These are phyloP conservation scores for Agrypnus murinus DNA, from an alignment of 2,888 invertebrate species.

Conservation along the genomic window DNA sequence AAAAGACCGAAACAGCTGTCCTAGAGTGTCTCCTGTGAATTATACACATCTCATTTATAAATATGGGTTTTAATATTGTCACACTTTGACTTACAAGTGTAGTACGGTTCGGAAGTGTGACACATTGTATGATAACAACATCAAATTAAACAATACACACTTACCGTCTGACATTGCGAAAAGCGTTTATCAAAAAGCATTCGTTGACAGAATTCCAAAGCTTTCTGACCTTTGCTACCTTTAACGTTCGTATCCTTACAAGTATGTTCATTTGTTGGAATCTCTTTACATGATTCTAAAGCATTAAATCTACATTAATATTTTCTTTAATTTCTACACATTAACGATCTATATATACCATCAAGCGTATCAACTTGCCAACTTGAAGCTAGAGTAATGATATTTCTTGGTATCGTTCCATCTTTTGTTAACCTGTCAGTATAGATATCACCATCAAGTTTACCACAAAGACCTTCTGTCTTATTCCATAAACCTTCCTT, in stretches of 20 bases:
- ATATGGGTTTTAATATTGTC: no score
- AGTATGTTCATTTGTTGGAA: constrained; percentile 72
- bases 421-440: constrained; percentile 82
- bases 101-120: no score
- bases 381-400: constrained; percentile 74
- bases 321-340: neutral
- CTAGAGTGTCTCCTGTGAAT: no score
- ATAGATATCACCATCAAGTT: constrained; percentile 79
- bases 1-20: no score
- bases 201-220: constrained; percentile 77
- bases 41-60: no score
- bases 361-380: constrained; percentile 74
- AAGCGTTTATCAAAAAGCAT: constrained; percentile 80
- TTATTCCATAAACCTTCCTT: constrained; percentile 83
- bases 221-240: constrained; percentile 67
- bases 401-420: constrained; percentile 71
- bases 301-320: constrained; percentile 50
- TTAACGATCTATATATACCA: constrained; percentile 58
- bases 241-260: constrained; percentile 68
- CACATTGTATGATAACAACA: no score
- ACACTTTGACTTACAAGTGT: no score
- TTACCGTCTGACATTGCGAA: constrained; percentile 76
- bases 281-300: constrained; percentile 75
- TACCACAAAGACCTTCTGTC: constrained; percentile 89
- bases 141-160: no score